Base-by-base conservation (phyloP, 2,888 invertebrate species). In the Stegophylla sp. region DNA sequence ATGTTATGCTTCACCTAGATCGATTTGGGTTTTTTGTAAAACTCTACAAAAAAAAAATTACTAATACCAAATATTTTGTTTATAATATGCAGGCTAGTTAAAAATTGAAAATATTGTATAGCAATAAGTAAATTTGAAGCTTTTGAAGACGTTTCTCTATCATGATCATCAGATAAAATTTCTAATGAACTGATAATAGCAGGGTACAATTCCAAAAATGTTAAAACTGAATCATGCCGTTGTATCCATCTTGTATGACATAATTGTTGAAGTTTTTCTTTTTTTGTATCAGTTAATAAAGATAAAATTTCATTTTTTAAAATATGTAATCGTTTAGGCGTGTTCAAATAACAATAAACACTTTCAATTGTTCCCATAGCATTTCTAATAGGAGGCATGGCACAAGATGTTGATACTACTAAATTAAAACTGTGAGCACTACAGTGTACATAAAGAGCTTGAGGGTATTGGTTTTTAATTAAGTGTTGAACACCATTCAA, bases 361-460 rank as follows among this genome's bases (percentile, higher is more conserved):
- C 26, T 59, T 59, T 59, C 59, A 59, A 59, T 59, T 59, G 59
- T 59, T 26, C 59, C 59, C 59, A 59, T 59, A 45, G 45, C 45
- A 66, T 76, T 76, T 76, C 53, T 43, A n/a, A 76, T 76, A 12
- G 17, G 3, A 17, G 43, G 28, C 9, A 69, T 20, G 17, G 28
- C 56, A 56, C 34, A 41, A 28, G 72, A 51, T 13, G 34, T 23
- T 15, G 45, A 43, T n/a, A 72, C 28, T 34, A 28, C 48, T 20
- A 81, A 51, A 81, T 81, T 81, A n/a, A 81, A 81, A n/a, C 63
- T 45, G 43, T 81, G 81, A 17, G 72, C 53, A n/a, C 28, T 59
- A 45, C 72, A 72, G 34, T 81, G 72, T 23, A 53, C 17, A 56
- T 81, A 81, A 28, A 61, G 15, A 17, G 81, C 81, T 17, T 17